Conservation (phyloP, 1,140 invertebrate genomes). For the Drosophila paulistorum region DNA sequence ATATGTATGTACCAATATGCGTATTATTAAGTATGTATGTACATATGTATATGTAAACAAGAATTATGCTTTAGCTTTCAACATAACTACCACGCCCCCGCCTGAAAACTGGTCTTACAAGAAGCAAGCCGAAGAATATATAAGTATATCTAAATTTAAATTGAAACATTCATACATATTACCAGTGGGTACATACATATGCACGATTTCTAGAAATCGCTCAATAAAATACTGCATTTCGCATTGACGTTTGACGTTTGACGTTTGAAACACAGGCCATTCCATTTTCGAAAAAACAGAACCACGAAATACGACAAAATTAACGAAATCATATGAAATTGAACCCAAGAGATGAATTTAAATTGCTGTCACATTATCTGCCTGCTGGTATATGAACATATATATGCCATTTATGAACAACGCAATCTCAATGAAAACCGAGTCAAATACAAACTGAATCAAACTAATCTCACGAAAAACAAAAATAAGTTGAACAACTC, state of each 20-base stretch:
- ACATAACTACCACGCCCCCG: constrained; percentile 45
- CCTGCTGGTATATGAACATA: background rate
- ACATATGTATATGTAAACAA: constrained; percentile 22
- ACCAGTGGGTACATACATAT: background rate
- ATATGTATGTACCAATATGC: constrained; percentile 8
- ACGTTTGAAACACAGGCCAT: constrained; percentile 7
- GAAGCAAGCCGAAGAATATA: background rate
- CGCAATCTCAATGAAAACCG: background rate
- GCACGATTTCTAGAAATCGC: background rate
- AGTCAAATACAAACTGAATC: constrained; percentile 16
- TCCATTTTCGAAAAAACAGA: constrained; percentile 6
- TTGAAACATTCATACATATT: background rate
- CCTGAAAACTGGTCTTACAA: constrained; percentile 12
- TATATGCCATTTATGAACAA: background rate
- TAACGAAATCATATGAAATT: constrained; percentile 1
- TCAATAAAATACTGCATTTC: constrained; percentile 1
- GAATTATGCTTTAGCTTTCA: constrained; percentile 26
- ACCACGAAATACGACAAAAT: constrained; percentile 6
- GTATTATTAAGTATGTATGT: constrained; percentile 8
- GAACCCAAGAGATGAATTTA: constrained; percentile 1
- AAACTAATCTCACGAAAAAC: constrained; percentile 6
- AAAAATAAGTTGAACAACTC: background rate
- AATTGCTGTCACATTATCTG: background rate
- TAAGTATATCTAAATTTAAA: background rate
- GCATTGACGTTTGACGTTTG: background rate